phyloP scores from a whole-genome alignment of 2,113 vertebrate genomes.

The Thomomys bottae region DNA sequence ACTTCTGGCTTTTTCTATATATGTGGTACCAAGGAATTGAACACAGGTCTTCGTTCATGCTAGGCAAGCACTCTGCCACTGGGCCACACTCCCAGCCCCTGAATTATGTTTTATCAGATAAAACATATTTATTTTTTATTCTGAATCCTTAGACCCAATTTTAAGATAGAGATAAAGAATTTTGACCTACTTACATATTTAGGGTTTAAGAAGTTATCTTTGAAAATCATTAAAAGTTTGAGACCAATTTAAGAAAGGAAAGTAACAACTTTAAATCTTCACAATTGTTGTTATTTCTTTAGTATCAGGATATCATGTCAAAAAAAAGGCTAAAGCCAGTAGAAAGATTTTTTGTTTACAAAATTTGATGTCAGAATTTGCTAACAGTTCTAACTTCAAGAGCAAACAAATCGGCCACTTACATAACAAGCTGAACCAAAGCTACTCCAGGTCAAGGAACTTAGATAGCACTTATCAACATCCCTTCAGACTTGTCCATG shows the following conservation, averaged over 20 bases:
- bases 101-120: background rate
- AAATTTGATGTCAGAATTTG: background rate
- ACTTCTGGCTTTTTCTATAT: too few species aligned
- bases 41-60: too few species aligned
- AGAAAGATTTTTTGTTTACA: background rate
- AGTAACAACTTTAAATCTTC: background rate
- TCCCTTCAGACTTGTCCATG: background rate
- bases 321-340: background rate
- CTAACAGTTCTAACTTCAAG: background rate
- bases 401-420: background rate
- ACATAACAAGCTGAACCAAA: background rate
- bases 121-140: background rate
- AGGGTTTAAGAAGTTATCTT: conserved; percentile 18
- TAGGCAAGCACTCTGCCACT: too few species aligned
- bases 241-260: background rate
- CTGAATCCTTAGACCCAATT: background rate
- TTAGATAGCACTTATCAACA: background rate
- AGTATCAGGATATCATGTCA: background rate
- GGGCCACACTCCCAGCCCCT: too few species aligned
- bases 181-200: conserved; percentile 3
- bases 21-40: too few species aligned
- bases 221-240: background rate
- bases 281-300: background rate
- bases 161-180: background rate
- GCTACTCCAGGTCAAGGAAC: background rate